These are phyloP conservation scores for Ceyx margarethae DNA, from an alignment of 2,113 vertebrate genomes.

Conservation along the genomic window DNA sequence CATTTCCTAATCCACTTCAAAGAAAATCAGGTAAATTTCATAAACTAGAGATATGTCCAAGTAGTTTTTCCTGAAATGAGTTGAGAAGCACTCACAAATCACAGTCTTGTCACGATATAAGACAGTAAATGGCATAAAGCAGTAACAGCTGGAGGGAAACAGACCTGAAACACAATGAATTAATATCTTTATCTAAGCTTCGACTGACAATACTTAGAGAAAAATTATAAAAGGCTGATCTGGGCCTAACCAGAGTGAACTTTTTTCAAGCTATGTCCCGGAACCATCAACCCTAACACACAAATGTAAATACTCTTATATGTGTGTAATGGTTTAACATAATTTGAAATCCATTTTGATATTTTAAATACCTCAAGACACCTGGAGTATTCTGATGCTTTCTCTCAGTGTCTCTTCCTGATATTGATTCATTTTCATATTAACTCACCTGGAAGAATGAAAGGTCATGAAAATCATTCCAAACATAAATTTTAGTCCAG, in stretches of 20 bases:
- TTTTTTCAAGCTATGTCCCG: neutral
- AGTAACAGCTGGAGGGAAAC: neutral
- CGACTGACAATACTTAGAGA: neutral
- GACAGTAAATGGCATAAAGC: neutral
- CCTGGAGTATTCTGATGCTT: neutral
- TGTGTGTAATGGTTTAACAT: neutral
- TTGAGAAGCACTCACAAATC: neutral
- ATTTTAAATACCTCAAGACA: neutral
- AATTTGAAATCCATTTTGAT: neutral
- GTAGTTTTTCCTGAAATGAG: neutral
- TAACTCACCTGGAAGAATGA: neutral
- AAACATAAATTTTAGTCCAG: neutral
- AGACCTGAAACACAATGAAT: neutral
- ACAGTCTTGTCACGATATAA: neutral
- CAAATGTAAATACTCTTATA: neutral
- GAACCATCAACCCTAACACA: neutral
- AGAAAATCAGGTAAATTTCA: neutral
- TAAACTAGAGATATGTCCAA: neutral
- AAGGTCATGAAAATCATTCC: neutral
- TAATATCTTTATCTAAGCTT: neutral
- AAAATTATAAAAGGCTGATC: neutral
- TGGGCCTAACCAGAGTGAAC: neutral
- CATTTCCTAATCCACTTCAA: conserved; percentile 12
- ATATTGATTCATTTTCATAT: neutral
- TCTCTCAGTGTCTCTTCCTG: neutral